Evolutionary conservation across 92 coral and sea anemone genomes (phyloP), one percentile per base, ranked within the genome.

Genomic region (Heteractis magnifica): DNA sequence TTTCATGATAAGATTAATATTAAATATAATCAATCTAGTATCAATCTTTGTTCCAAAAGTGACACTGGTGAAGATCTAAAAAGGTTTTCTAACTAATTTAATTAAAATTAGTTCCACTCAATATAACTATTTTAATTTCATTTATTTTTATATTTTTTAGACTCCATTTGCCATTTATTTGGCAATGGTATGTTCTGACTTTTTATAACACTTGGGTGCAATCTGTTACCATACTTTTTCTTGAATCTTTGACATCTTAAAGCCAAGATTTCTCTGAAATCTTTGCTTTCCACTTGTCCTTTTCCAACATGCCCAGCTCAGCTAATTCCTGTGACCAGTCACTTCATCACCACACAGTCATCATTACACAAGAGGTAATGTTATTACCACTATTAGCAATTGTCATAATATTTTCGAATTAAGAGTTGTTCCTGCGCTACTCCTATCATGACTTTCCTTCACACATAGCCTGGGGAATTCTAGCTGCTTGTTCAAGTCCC

Each of bases 401-500:
- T 0, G 44, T 68, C 26, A 11, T 1, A 68, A 4, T 23, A 7
- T 26, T 8, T 6, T 26, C 5, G 23, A 4, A 26, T 20, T 68
- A 20, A n/a, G 5, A 23, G 14, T 26, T 3, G 19, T 68, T 10
- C 12, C 49, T 49, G 75, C 26, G 44, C 4, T 59, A 50, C 49
- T 52, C 51, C 14, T 51, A 44, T 78, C 86, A 87, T 34, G 90
- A 76, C 6, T 90, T 80, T 51, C 97, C 92, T 65, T 96, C 99
- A 85, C 99, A 96, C 88, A 96, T 86, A 4, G 91, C 99, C 26
- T 93, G 96, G 8, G 97, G 98, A 26, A 95, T 75, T 70, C 92
- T 85, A 52, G 94, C 79, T 87, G 98, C 99, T 81, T 96, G 99
- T 84, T 95, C 98, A 53, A 95, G 88, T 55, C 98, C 98, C 15